phyloP scores from a whole-genome alignment of 2,888 invertebrate genomes.

The Epinotia ramella region DNA sequence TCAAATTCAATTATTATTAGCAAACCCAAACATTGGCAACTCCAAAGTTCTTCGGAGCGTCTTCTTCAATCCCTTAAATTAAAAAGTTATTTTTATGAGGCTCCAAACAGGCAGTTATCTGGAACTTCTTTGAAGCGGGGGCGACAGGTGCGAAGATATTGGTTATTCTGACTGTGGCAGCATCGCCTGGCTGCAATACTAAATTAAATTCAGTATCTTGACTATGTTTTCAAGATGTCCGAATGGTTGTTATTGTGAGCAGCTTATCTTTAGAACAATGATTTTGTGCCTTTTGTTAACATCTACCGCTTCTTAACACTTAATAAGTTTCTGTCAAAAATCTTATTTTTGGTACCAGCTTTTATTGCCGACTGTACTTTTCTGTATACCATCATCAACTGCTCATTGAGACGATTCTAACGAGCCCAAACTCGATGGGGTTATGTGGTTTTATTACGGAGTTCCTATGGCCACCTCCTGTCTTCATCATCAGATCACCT shows the following conservation, averaged over 20 bases:
- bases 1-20: slow-evolving; percentile 20
- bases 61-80: slow-evolving; percentile 39
- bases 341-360: too few relatives aligned
- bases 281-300: too few relatives aligned
- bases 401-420: too few relatives aligned
- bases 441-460: too few relatives aligned
- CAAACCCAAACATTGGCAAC: slow-evolving; percentile 29
- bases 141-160: slow-evolving; percentile 65
- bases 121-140: slow-evolving; percentile 36
- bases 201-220: slow-evolving; percentile 6
- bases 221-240: neutral
- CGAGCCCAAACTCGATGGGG: too few relatives aligned
- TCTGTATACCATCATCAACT: too few relatives aligned
- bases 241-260: neutral
- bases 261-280: too few relatives aligned
- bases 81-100: slow-evolving; percentile 44
- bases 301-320: too few relatives aligned
- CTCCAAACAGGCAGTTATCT: slow-evolving; percentile 36
- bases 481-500: too few relatives aligned
- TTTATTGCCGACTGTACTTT: too few relatives aligned
- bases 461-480: too few relatives aligned
- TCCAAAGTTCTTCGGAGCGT: slow-evolving; percentile 21
- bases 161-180: slow-evolving; percentile 58
- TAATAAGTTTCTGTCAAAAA: too few relatives aligned
- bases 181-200: slow-evolving; percentile 5